Evolutionary conservation across 2,113 vertebrate species (phyloP).

Genomic region (Petrocephalus zakoni): DNA sequence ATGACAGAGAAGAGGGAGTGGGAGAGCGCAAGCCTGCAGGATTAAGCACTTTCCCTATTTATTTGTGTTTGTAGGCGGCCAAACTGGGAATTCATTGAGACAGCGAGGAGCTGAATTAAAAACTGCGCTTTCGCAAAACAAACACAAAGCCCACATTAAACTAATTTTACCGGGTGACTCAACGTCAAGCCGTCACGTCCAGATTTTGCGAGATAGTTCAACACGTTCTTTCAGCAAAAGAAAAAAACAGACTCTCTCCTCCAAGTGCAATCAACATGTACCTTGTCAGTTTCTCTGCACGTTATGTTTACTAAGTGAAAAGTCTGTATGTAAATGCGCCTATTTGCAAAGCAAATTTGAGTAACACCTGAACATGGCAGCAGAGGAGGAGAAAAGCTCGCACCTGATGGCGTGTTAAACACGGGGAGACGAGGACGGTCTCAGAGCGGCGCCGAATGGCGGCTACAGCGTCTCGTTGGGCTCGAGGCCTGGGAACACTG

Average conservation of each 20-base stretch:
- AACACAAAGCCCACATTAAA: background rate
- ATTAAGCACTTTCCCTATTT: background rate
- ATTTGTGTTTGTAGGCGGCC: background rate
- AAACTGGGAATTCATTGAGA: background rate
- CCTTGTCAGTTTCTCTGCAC: background rate
- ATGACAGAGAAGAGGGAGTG: background rate
- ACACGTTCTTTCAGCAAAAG: conserved; percentile 1
- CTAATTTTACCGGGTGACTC: conserved; percentile 8
- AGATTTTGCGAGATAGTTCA: conserved; percentile 7
- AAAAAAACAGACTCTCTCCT: background rate
- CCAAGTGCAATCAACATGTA: background rate
- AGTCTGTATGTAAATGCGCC: background rate
- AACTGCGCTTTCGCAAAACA: background rate
- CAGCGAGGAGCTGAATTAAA: background rate
- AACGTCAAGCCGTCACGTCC: background rate
- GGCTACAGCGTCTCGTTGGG: background rate
- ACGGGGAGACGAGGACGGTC: background rate
- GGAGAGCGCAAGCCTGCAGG: background rate
- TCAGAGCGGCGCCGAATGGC: background rate
- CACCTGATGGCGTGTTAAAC: background rate
- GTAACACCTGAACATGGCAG: background rate
- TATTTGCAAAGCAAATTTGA: conserved; percentile 16
- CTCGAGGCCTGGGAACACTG: background rate
- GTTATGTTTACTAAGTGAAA: background rate
- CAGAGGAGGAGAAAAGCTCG: background rate